phyloP scores from a whole-genome alignment of 1,140 invertebrate genomes.

The Macrobrachium nipponense region DNA sequence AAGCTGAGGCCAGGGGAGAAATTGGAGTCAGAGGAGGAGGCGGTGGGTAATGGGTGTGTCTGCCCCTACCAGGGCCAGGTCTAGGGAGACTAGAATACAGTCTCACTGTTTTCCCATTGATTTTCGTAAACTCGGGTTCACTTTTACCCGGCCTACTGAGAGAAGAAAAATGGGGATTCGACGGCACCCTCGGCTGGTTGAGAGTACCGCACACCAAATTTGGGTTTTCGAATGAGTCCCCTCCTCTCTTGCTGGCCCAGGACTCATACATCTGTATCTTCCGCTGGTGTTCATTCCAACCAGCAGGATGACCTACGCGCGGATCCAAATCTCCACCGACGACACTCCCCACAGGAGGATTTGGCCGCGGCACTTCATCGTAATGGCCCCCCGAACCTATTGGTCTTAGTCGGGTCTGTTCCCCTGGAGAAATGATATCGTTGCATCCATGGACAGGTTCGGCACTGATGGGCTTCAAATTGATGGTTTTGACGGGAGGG shows the following conservation, averaged over 20 bases:
- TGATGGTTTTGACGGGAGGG: slow-evolving; percentile 37
- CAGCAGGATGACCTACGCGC: neutral
- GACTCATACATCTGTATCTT: too few relatives aligned
- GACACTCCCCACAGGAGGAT: neutral
- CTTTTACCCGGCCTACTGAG: slow-evolving; percentile 26
- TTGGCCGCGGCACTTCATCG: neutral
- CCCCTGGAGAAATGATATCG: neutral
- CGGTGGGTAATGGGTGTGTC: neutral
- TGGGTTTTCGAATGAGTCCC: slow-evolving; percentile 44
- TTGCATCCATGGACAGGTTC: slow-evolving; percentile 31
- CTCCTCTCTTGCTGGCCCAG: neutral
- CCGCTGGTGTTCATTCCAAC: too few relatives aligned
- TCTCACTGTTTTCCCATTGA: slow-evolving; percentile 53
- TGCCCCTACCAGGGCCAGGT: neutral
- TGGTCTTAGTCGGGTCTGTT: neutral
- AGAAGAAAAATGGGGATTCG: neutral
- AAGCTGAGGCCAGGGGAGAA: neutral
- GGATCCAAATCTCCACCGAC: neutral
- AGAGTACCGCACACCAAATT: slow-evolving; percentile 33
- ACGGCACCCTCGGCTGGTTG: neutral
- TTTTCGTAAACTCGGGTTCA: slow-evolving; percentile 40
- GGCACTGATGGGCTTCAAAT: slow-evolving; percentile 37
- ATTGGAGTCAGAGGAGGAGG: neutral
- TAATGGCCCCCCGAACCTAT: neutral
- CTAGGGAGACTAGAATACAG: slow-evolving; percentile 52